A percentile compares a stretch with the other conserved stretches of the same genome.
phyloP scores from a whole-genome alignment of 2,113 vertebrate species.

The Heterocephalus glaber region DNA sequence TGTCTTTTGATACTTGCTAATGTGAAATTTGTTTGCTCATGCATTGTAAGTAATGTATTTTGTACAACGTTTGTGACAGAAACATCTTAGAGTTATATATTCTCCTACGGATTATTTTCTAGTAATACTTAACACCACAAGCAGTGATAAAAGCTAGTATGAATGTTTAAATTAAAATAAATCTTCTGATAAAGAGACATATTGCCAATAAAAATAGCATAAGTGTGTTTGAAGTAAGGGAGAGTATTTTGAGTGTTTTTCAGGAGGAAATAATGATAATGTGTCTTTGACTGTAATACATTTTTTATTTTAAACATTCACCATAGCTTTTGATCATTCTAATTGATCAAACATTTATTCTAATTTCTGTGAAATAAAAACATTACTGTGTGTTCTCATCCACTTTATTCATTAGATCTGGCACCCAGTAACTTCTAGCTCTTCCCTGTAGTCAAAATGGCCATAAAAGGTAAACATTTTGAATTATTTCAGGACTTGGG shows the following conservation, averaged over 20 bases:
- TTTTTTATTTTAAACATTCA: not conserved
- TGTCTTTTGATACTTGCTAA: not conserved
- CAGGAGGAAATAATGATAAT: not conserved
- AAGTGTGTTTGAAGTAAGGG: not conserved
- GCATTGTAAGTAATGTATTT: not conserved
- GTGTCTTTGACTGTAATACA: not conserved
- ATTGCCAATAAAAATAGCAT: not conserved
- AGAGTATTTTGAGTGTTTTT: not conserved
- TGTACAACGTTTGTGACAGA: not conserved
- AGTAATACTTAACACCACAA: not conserved
- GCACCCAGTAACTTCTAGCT: not conserved
- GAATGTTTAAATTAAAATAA: not conserved
- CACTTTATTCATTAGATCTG: not conserved
- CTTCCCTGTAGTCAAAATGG: not conserved
- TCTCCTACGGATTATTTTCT: not conserved
- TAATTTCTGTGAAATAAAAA: not conserved
- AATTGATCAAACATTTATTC: not conserved
- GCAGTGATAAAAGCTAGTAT: not conserved
- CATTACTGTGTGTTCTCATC: not conserved
- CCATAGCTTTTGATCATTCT: not conserved
- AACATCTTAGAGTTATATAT: not conserved
- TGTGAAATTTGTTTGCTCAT: not conserved
- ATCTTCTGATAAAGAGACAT: not conserved
- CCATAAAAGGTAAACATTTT: not conserved
- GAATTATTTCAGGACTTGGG: not conserved